Conservation (phyloP, 2,113 vertebrate genomes). For the Scomber scombrus region DNA sequence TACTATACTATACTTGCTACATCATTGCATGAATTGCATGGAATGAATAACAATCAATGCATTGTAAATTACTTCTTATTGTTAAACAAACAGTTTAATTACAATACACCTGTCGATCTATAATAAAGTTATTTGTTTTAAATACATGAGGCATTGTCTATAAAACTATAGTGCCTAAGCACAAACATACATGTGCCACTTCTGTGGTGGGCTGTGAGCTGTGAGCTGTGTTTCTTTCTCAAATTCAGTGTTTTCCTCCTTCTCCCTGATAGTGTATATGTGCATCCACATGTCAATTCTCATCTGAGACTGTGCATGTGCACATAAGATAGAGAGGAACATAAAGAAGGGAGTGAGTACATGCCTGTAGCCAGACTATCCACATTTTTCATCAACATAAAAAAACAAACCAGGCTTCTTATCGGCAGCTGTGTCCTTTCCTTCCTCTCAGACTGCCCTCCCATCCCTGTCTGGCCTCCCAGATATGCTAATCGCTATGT, state of each 20-base stretch:
- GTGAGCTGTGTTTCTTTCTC: neutral
- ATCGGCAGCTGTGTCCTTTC: conserved; percentile 82
- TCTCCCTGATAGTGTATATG: conserved; percentile 20
- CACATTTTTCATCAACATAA: conserved; percentile 61
- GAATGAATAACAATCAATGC: neutral
- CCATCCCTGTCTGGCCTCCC: conserved; percentile 92
- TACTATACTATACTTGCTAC: too few species aligned
- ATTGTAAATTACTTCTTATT: neutral
- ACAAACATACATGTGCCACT: neutral
- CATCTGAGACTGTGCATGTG: conserved; percentile 54
- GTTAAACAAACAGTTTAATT: neutral
- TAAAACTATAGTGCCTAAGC: neutral
- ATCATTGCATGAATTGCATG: neutral
- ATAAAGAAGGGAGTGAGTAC: conserved; percentile 55
- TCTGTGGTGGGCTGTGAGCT: neutral
- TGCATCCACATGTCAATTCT: conserved; percentile 41
- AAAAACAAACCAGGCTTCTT: conserved; percentile 74
- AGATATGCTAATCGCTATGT: conserved; percentile 97
- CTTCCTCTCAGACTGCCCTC: conserved; percentile 79
- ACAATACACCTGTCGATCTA: neutral
- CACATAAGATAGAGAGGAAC: conserved; percentile 58
- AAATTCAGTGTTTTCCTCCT: neutral
- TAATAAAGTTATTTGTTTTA: neutral
- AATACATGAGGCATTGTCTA: neutral
- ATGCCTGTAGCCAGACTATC: conserved; percentile 78